A percentile compares a stretch with the other conserved stretches of the same genome.
Evolutionary conservation across 2,797 vertebrate genomes (phyloP).

Genomic region (Argentina silus): DNA sequence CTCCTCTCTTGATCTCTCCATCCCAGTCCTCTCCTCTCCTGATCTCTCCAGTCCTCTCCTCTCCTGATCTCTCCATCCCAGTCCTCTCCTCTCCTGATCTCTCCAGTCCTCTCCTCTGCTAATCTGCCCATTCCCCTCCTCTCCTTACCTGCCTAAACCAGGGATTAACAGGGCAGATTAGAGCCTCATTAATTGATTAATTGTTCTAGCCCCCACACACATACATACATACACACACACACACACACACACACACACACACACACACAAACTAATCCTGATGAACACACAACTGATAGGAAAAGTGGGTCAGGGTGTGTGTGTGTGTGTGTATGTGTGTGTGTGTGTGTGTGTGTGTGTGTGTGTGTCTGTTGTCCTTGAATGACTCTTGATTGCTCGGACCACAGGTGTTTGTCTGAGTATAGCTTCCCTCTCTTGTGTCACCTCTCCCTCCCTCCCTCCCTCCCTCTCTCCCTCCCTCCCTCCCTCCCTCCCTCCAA

Average conservation of each 20-base stretch:
- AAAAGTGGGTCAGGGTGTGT: background rate
- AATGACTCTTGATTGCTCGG: background rate
- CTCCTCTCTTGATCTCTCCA: no score
- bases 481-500: no score
- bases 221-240: background rate
- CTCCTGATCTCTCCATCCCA: background rate
- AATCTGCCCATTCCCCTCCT: constrained; percentile 15
- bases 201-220: constrained; percentile 1
- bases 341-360: constrained; percentile 5
- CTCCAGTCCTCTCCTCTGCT: background rate
- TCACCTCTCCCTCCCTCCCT: no score
- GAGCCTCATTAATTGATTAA: constrained; percentile 19
- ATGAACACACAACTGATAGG: background rate
- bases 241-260: constrained; percentile 9
- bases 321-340: constrained; percentile 5
- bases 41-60: no score
- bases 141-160: background rate
- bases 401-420: background rate
- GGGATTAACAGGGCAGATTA: constrained; percentile 12
- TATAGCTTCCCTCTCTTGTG: no score
- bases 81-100: background rate
- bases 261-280: background rate
- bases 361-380: constrained; percentile 5
- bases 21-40: no score
- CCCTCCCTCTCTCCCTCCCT: no score